Evolutionary conservation across 2,797 vertebrate genomes (phyloP).

Genomic region (Coregonus ussuriensis): DNA sequence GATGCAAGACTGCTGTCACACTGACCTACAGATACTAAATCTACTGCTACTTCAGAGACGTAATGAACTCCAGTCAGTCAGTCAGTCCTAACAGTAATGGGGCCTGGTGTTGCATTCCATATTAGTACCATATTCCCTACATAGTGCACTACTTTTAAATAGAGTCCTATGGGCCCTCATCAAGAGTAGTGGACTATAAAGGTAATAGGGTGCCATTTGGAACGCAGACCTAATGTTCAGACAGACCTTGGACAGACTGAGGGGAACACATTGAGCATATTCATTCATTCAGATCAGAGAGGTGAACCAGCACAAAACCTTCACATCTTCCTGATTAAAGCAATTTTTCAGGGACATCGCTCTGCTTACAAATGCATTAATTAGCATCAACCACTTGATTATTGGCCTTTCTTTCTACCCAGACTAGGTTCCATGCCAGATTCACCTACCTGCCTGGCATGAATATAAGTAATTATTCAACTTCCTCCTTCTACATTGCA

Average conservation of each 20-base stretch:
- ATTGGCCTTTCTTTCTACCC: background rate
- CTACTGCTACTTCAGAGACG: background rate
- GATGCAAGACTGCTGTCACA: conserved; percentile 1
- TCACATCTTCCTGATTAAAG: background rate
- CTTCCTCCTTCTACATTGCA: background rate
- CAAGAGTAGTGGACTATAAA: background rate
- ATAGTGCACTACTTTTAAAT: too few relatives aligned
- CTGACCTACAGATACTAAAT: background rate
- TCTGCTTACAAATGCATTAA: background rate
- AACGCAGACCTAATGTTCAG: background rate
- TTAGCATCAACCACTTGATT: background rate
- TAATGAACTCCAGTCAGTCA: background rate
- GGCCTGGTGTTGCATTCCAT: background rate
- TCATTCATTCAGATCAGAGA: background rate
- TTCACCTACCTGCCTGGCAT: background rate
- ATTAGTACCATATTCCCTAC: background rate
- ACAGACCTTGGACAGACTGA: background rate
- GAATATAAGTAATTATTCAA: background rate
- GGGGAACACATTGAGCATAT: background rate
- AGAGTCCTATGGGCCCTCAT: too few relatives aligned
- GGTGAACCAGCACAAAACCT: background rate
- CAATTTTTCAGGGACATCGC: background rate
- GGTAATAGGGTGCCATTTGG: background rate
- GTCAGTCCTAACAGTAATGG: background rate
- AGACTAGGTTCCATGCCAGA: background rate